phyloP scores from a whole-genome alignment of 1,140 invertebrate genomes.

The Drosophila saltans region DNA sequence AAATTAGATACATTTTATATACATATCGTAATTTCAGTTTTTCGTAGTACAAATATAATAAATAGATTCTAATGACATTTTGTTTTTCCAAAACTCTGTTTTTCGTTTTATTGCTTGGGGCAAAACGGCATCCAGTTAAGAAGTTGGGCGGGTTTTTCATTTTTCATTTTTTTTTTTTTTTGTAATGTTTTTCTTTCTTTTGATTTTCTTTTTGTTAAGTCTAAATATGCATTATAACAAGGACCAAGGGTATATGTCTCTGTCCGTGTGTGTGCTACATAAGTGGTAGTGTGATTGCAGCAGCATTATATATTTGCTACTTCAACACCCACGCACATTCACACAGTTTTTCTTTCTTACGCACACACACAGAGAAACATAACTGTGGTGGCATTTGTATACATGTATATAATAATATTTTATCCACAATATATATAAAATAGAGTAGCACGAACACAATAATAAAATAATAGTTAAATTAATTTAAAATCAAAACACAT shows the following conservation, averaged over 20 bases:
- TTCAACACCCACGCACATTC: conserved; percentile 26
- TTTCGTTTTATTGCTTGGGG: conserved; percentile 47
- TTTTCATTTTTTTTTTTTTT: conserved; percentile 44
- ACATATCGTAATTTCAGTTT: not conserved
- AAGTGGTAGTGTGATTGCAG: conserved; percentile 31
- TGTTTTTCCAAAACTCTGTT: conserved; percentile 55
- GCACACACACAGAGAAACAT: not conserved
- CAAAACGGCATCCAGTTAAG: conserved; percentile 44
- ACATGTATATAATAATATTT: conserved; percentile 65
- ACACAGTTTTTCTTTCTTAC: not conserved
- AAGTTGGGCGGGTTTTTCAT: conserved; percentile 28
- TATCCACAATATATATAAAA: conserved; percentile 64
- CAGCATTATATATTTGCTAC: conserved; percentile 58
- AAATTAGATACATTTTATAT: conserved; percentile 14
- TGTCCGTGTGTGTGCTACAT: not conserved
- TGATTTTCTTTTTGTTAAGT: conserved; percentile 35
- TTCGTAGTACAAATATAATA: conserved; percentile 7
- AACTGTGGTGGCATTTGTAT: conserved; percentile 29
- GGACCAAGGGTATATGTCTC: not conserved
- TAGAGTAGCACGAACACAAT: conserved; percentile 73
- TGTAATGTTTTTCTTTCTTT: conserved; percentile 7
- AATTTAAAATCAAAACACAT: conserved; percentile 57
- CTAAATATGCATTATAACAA: conserved; percentile 46
- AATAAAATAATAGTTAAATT: conserved; percentile 27
- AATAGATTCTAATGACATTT: conserved; percentile 36